Percentiles rank a stretch among this genome's conserved stretches.
Conservation (phyloP, 2,113 vertebrate species). For the Clarias gariepinus region DNA sequence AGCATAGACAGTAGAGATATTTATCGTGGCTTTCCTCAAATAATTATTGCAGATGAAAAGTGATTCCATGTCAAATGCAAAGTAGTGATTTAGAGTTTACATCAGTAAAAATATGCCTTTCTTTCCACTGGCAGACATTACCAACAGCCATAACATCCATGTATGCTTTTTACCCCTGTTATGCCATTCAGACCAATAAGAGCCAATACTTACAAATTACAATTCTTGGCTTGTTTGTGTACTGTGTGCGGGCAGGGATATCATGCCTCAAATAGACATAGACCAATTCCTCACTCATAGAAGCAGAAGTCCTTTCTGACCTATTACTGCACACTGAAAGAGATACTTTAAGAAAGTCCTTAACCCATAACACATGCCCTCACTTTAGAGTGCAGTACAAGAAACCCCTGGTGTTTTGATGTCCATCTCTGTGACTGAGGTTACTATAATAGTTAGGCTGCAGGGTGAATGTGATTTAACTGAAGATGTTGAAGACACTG, state of each 20-base stretch:
- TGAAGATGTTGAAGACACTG: neutral
- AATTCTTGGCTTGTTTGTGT: neutral
- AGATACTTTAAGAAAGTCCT: neutral
- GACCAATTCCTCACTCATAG: neutral
- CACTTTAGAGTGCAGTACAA: neutral
- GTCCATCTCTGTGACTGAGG: neutral
- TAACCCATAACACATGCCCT: neutral
- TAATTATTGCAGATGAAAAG: constrained; percentile 10
- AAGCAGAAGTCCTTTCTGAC: neutral
- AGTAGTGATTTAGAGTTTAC: neutral
- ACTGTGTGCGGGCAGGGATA: neutral
- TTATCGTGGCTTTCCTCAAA: neutral
- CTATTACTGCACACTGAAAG: neutral
- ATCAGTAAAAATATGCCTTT: neutral
- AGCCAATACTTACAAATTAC: too few relatives aligned
- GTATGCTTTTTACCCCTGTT: neutral
- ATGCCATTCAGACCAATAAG: neutral
- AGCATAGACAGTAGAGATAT: constrained; percentile 12
- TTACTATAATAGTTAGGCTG: neutral
- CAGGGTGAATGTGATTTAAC: neutral
- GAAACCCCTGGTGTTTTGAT: neutral
- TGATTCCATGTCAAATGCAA: neutral
- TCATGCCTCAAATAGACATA: neutral
- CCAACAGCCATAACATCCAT: neutral
- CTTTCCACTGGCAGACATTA: neutral